These are phyloP conservation scores for Orchestes rusci DNA, from an alignment of 2,888 invertebrate species.

Conservation along the genomic window DNA sequence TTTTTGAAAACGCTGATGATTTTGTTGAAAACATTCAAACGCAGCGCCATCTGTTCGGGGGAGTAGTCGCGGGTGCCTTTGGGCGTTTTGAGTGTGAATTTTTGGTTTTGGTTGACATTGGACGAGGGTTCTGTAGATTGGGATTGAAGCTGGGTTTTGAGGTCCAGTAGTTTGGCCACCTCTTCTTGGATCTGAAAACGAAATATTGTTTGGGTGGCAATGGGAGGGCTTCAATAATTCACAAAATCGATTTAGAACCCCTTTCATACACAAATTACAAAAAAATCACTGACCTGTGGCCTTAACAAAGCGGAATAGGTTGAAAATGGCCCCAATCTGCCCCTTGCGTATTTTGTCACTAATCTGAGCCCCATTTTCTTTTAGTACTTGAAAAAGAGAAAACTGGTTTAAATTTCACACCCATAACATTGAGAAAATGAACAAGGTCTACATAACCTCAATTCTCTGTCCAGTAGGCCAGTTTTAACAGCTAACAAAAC, in stretches of 20 bases:
- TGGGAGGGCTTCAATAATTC: background rate
- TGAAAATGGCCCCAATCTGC: slow-evolving; percentile 31
- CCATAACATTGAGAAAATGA: too few species aligned
- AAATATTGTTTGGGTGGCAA: slow-evolving; percentile 5
- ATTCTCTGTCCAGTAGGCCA: too few species aligned
- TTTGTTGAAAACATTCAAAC: slow-evolving; percentile 78
- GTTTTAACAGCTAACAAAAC: too few species aligned
- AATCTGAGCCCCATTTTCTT: too few species aligned
- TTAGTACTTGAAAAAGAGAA: too few species aligned
- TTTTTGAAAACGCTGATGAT: slow-evolving; percentile 86
- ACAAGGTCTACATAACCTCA: too few species aligned
- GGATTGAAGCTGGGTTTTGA: slow-evolving; percentile 58
- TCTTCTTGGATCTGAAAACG: slow-evolving; percentile 74
- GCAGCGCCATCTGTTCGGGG: slow-evolving; percentile 90
- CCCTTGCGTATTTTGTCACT: too few species aligned
- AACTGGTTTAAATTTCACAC: too few species aligned
- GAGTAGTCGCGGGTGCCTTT: slow-evolving; percentile 94
- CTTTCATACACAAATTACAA: slow-evolving; percentile 25
- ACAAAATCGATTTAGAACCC: slow-evolving; percentile 1
- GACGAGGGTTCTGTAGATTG: slow-evolving; percentile 49
- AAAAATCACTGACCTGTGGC: slow-evolving; percentile 42
- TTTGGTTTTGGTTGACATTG: slow-evolving; percentile 46
- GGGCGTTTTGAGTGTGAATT: slow-evolving; percentile 82
- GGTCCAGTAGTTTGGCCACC: slow-evolving; percentile 69
- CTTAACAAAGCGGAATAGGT: slow-evolving; percentile 31